These are phyloP conservation scores for Lingula anatina DNA, from an alignment of 2,888 invertebrate genomes.

Conservation along the genomic window DNA sequence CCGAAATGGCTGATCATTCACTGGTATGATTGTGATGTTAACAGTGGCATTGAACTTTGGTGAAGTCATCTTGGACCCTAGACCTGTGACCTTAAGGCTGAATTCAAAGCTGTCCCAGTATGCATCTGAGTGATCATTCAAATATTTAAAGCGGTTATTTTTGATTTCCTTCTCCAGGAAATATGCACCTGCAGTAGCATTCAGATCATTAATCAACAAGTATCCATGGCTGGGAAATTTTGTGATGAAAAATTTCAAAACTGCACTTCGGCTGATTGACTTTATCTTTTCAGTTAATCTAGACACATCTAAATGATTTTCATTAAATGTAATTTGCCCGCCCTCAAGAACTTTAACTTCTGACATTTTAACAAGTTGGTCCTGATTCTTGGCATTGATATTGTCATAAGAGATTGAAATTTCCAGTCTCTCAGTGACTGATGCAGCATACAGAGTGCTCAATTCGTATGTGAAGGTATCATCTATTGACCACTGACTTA, in stretches of 20 bases:
- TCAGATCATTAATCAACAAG: slow-evolving; percentile 20
- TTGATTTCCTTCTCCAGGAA: slow-evolving; percentile 84
- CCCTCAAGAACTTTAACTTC: slow-evolving; percentile 32
- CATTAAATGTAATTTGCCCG: slow-evolving; percentile 23
- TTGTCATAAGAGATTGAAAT: slow-evolving; percentile 39
- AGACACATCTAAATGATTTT: slow-evolving; percentile 32
- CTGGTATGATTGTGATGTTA: slow-evolving; percentile 73
- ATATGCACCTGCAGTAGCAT: slow-evolving; percentile 50
- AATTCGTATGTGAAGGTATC: slow-evolving; percentile 38
- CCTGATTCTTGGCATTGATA: slow-evolving; percentile 32
- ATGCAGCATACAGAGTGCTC: slow-evolving; percentile 34
- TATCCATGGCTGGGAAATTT: slow-evolving; percentile 30
- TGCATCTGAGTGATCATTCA: slow-evolving; percentile 87
- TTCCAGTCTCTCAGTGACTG: slow-evolving; percentile 20
- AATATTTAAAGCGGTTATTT: slow-evolving; percentile 73
- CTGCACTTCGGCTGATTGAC: slow-evolving; percentile 21
- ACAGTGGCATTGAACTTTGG: slow-evolving; percentile 77
- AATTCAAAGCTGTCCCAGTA: slow-evolving; percentile 61
- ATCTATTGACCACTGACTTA: slow-evolving; percentile 24
- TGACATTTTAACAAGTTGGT: slow-evolving; percentile 20
- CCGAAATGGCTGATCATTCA: slow-evolving; percentile 86
- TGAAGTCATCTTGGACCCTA: slow-evolving; percentile 54
- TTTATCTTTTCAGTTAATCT: slow-evolving; percentile 24
- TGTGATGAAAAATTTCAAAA: slow-evolving; percentile 26
- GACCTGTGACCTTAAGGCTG: slow-evolving; percentile 11